Base-by-base conservation (phyloP, 2,797 vertebrate species). In the Megaceryle alcyon region DNA sequence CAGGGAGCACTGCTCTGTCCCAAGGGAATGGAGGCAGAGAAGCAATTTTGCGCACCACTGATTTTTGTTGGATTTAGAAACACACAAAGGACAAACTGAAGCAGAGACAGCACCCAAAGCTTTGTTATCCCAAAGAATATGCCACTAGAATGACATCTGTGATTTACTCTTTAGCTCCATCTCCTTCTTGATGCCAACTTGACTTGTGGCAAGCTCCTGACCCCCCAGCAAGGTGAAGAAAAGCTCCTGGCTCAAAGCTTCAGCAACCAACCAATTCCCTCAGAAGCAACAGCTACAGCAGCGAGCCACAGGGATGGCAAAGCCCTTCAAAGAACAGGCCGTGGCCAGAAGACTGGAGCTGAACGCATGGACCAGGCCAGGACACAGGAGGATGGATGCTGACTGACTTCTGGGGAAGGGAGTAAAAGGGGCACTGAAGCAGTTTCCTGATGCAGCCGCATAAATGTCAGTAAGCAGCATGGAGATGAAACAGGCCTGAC, bases 401-500 rank as follows among this genome's bases (percentile, higher is more conserved):
- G 93, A 48, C 12, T n/a, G 75, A 31, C 77, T 82, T 37, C 56
- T 49, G 63, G 75, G 71, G 82, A 56, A 56, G 57, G 33, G 12
- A 56, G 41, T 46, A 72, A 70, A 76, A 33, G 66, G 48, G 86
- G 73, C 76, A 88, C 57, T 53, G 29, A 16, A 75, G 78, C 87
- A 90, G 76, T 22, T 69, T 54, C 88, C 68, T 1, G 6, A 59
- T 57, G 71, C 60, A 64, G 81, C 48, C 46, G 7, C 59, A 92
- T 56, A 96, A 94, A 96, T 95, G 95, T 89, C 92, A 96, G 92
- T 88, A 90, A 75, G 88, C 75, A 85, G 73, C 85, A 14, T 0
- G 26, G 86, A 95, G 91, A 75, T 75, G 91, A 96, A 97, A 91
- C 59, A 29, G 84, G 92, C 90, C 86, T 93, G 96, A 96, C 97